A percentile compares a stretch with the other conserved stretches of the same genome.
phyloP scores from a whole-genome alignment of 2,888 invertebrate genomes.

The Thelaira solivaga region DNA sequence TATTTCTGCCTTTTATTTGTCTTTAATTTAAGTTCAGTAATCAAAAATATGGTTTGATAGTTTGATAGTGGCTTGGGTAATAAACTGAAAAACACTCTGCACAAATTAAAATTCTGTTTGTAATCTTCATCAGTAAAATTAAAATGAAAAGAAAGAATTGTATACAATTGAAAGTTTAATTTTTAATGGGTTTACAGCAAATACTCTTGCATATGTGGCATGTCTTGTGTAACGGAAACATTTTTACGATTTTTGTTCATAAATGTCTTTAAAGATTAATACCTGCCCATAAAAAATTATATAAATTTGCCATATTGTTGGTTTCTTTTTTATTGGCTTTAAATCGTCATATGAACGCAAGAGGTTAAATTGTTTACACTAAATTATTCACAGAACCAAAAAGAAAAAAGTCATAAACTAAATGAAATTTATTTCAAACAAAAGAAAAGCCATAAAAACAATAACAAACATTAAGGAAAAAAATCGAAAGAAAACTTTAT shows the following conservation, averaged over 20 bases:
- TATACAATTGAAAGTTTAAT: too few species aligned
- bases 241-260: conserved; percentile 28
- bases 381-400: neutral
- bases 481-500: conserved; percentile 36
- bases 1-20: too few species aligned
- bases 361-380: conserved; percentile 17
- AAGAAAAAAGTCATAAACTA: conserved; percentile 32
- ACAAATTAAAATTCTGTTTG: too few species aligned
- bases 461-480: conserved; percentile 18
- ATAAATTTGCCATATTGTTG: conserved; percentile 10
- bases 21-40: too few species aligned
- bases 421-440: conserved; percentile 3
- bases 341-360: neutral
- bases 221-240: conserved; percentile 11
- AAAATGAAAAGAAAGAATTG: too few species aligned
- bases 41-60: too few species aligned
- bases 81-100: too few species aligned
- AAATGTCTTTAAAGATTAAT: conserved; percentile 31
- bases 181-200: too few species aligned
- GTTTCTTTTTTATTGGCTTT: too few species aligned
- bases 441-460: conserved; percentile 35
- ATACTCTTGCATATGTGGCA: too few species aligned
- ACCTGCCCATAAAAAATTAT: conserved; percentile 25
- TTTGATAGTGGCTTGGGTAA: too few species aligned
- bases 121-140: too few species aligned